These are phyloP conservation scores for Epizoanthus rinbou DNA, from an alignment of 92 coral and sea anemone genomes.

Conservation along the genomic window DNA sequence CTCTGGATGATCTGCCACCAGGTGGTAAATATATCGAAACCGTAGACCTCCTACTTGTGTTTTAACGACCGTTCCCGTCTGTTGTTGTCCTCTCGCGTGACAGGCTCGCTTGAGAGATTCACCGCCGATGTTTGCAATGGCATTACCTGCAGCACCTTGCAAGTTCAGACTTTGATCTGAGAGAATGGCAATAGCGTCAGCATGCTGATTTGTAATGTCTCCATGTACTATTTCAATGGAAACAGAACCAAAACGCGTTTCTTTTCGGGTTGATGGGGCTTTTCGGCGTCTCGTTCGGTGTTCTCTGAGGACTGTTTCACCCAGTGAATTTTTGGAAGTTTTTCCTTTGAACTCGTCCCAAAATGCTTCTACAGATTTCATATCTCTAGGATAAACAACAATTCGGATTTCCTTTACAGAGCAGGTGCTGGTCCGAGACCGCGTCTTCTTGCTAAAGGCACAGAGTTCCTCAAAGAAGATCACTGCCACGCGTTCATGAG, in stretches of 20 bases:
- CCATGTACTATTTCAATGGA: slow-evolving; percentile 60
- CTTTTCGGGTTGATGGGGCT: not conserved
- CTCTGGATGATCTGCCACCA: slow-evolving; percentile 40
- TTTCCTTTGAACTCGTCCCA: slow-evolving; percentile 46
- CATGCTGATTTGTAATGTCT: slow-evolving; percentile 70
- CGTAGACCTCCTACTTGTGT: slow-evolving; percentile 61
- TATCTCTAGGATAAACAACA: slow-evolving; percentile 67
- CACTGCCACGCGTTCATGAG: slow-evolving; percentile 63
- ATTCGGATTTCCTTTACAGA: slow-evolving; percentile 60
- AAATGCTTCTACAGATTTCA: slow-evolving; percentile 58
- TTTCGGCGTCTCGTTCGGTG: slow-evolving; percentile 2
- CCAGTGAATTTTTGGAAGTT: not conserved
- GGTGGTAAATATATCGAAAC: slow-evolving; percentile 59
- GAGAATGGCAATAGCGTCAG: slow-evolving; percentile 66
- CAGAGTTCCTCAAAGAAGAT: slow-evolving; percentile 64
- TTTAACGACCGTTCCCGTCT: slow-evolving; percentile 28
- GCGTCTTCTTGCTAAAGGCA: slow-evolving; percentile 56
- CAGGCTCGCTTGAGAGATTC: slow-evolving; percentile 58
- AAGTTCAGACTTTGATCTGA: slow-evolving; percentile 49
- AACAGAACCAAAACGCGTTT: slow-evolving; percentile 34
- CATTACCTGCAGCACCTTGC: slow-evolving; percentile 57
- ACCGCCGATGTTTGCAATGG: slow-evolving; percentile 64
- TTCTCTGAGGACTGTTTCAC: not conserved
- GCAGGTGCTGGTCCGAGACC: slow-evolving; percentile 15
- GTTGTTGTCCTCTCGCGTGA: slow-evolving; percentile 11